Base-by-base conservation (phyloP, 2,888 invertebrate genomes). In the Synergus japonicus region DNA sequence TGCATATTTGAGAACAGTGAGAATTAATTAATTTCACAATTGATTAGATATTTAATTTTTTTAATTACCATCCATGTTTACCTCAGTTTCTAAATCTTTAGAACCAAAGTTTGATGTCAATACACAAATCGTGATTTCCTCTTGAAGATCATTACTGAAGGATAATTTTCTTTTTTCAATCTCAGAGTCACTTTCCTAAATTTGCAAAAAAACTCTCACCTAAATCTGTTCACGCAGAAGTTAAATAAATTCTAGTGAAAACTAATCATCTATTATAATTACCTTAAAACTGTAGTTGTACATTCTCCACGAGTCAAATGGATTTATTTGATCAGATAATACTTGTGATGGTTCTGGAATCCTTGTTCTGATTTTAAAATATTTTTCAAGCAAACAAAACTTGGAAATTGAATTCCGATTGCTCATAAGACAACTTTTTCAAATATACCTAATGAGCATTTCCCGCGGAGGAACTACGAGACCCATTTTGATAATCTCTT, bases 31-130 rank as follows among this genome's bases (percentile, higher is more conserved):
- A 5, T 49, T 15, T 49, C 15, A 15, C 5, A 49, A 49, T 4
- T 49, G 15, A 41, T 66, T 66, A 15, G 4, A 41, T 43, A 10
- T 9, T 41, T 37, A 13, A 29, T 29, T 37, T 41, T 65, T 15
- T 65, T 12, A 64, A 64, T 65, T 91, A 94, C 94, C 93, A 83
- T 95, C 94, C 92, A 94, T 93, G 13, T 94, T 92, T 79, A 94
- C 90, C 86, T 94, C 94, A 0, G 93, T 91, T 60, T 93, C 93
- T 78, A 94, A 92, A 78, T 94, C 93, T 22, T 93, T 93, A 76
- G 94, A 92, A 44, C 91, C 91, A 84, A 93, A 94, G 58, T 92
- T 89, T 0, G 93, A 91, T 0, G 93, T 89, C 0, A 95, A 89
- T 2, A 93, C 90, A 67, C 94, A 94, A 87, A 95, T 86, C 1